Evolutionary conservation across 2,888 invertebrate genomes (phyloP), one percentile per base, ranked within the genome.

Genomic region (Nephrotoma flavescens): DNA sequence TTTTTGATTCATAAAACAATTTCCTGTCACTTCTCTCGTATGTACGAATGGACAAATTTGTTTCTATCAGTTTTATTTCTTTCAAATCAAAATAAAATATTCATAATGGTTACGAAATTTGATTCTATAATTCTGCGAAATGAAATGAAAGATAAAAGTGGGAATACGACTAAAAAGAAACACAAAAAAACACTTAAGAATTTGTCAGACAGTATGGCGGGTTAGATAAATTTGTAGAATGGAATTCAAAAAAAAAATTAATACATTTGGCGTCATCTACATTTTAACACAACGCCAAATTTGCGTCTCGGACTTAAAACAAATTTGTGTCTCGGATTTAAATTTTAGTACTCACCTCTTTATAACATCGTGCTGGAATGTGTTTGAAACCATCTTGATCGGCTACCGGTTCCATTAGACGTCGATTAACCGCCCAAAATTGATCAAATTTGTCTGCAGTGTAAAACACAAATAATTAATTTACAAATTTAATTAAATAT

Each of bases 341-440:
- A 15, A 15, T 4, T 71, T 71, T 71, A 71, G 71, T 47, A 88
- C 89, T 90, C 89, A 91, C 94, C 89, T 94, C 94, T 87, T 92
- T 92, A 89, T 97, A 97, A 91, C 97, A 95, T 89, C 97, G 94
- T 88, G 98, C 94, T 86, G 98, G 98, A 93, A 98, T 96, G 92
- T 96, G 94, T 91, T 96, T 96, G 90, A 98, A 98, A 86, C 95
- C 94, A 89, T 97, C 96, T 89, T 95, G 95, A 86, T 95, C 96
- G 86, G 94, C 95, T 88, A 94, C 94, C 0, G 95, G 93, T 90
- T 98, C 98, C 99, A 99, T 99, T 86, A 99, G 92, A 90, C 97
- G 95, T 89, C 97, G 94, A 91, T 99, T 99, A 11, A 99, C 96
- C 3, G 97, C 96, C 99, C 99, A 99, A 92, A 99, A 99, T 91